These are phyloP conservation scores for Macrobrachium nipponense DNA, from an alignment of 1,140 invertebrate genomes.

Conservation along the genomic window DNA sequence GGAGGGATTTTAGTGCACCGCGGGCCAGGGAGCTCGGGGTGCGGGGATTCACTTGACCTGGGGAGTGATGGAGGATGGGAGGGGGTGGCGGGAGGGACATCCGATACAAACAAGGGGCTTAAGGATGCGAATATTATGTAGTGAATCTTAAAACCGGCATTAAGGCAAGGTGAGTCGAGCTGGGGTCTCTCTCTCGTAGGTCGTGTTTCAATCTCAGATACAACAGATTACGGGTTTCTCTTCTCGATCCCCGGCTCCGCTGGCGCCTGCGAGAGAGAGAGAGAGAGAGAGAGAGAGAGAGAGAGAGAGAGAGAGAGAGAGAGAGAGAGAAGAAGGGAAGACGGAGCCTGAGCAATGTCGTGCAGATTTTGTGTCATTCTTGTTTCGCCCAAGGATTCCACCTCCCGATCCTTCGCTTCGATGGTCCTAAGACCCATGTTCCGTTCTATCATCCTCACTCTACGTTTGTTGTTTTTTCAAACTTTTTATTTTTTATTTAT, in stretches of 20 bases:
- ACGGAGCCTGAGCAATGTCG: background rate
- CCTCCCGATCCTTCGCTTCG: too few relatives aligned
- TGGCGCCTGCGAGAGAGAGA: background rate
- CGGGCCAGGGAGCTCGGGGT: background rate
- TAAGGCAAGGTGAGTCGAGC: conserved; percentile 14
- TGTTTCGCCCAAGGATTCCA: too few relatives aligned
- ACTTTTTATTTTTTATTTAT: too few relatives aligned
- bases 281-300: background rate
- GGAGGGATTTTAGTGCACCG: background rate
- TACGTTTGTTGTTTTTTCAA: too few relatives aligned
- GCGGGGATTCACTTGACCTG: background rate
- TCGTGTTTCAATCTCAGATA: conserved; percentile 25
- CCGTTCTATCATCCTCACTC: too few relatives aligned
- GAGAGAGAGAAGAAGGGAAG: background rate
- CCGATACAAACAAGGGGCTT: conserved; percentile 8
- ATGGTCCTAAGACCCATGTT: too few relatives aligned
- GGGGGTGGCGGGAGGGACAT: background rate
- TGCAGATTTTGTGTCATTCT: too few relatives aligned
- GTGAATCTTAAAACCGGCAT: conserved; percentile 26
- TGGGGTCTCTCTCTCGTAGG: conserved; percentile 7
- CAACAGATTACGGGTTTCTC: conserved; percentile 1
- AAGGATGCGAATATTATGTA: conserved; percentile 23
- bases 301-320: background rate
- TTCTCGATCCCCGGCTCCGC: background rate
- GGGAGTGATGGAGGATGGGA: background rate